Percentiles rank a stretch among this genome's conserved stretches.
Conservation (phyloP, 2,888 invertebrate genomes). For the Cataglyphis rosenhaueri region DNA sequence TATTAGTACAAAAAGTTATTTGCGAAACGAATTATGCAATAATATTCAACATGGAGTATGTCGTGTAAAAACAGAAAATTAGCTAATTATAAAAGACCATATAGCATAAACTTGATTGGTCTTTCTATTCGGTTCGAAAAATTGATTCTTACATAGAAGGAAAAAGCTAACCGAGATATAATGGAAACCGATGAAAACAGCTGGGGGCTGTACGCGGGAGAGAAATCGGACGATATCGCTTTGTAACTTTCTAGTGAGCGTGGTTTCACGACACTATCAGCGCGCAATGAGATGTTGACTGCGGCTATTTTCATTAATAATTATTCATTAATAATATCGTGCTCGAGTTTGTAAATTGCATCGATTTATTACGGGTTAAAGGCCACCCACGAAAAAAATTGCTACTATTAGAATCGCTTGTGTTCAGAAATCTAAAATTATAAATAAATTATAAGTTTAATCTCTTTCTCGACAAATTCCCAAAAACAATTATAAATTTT, state of each 20-base stretch:
- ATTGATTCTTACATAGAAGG: background rate
- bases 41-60: background rate
- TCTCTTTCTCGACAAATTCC: background rate
- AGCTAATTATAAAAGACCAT: constrained; percentile 9
- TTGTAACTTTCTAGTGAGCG: constrained; percentile 58
- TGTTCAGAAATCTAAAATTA: background rate
- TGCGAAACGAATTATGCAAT: constrained; percentile 30
- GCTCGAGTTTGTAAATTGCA: background rate
- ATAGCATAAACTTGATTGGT: background rate
- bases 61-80: constrained; percentile 21
- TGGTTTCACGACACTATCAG: constrained; percentile 55
- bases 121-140: background rate
- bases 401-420: background rate
- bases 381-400: background rate
- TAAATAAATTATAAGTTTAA: background rate
- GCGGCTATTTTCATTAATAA: constrained; percentile 18
- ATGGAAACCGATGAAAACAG: constrained; percentile 31
- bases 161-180: background rate
- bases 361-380: background rate
- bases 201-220: constrained; percentile 20
- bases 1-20: background rate
- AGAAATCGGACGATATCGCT: constrained; percentile 52
- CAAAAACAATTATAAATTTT: background rate
- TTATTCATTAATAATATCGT: constrained; percentile 49
- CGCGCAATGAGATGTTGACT: constrained; percentile 38